phyloP scores from a whole-genome alignment of 2,888 invertebrate genomes.

The Heteromyza rotundicornis region DNA sequence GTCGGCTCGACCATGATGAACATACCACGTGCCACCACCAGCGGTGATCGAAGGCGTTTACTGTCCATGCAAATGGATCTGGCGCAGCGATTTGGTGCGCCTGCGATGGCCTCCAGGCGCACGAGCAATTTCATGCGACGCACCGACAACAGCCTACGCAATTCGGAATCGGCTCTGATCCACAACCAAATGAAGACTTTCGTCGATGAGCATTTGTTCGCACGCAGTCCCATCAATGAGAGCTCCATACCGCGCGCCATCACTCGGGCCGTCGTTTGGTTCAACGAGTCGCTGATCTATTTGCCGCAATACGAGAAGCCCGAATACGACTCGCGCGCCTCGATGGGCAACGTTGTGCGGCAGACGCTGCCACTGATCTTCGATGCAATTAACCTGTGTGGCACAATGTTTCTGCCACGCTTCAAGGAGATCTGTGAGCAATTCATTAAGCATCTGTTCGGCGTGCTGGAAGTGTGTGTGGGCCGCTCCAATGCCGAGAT shows the following conservation, averaged over 20 bases:
- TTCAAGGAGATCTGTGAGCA: slow-evolving; percentile 49
- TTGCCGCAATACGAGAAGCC: slow-evolving; percentile 57
- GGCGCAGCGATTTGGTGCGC: no score
- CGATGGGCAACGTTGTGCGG: slow-evolving; percentile 56
- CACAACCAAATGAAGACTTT: slow-evolving; percentile 50
- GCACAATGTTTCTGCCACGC: slow-evolving; percentile 50
- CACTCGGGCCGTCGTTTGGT: slow-evolving; percentile 51
- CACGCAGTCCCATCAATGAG: slow-evolving; percentile 49
- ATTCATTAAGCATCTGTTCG: slow-evolving; percentile 54
- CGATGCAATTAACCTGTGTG: slow-evolving; percentile 40
- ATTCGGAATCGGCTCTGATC: no score
- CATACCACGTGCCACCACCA: slow-evolving; percentile 19
- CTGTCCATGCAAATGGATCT: no score
- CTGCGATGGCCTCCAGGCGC: no score
- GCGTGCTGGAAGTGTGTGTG: slow-evolving; percentile 56
- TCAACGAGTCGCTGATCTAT: slow-evolving; percentile 48
- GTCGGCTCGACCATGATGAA: slow-evolving; percentile 31
- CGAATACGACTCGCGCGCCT: slow-evolving; percentile 58
- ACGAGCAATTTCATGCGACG: neutral
- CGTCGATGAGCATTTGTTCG: slow-evolving; percentile 49
- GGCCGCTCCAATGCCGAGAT: slow-evolving; percentile 55
- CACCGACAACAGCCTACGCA: slow-evolving; percentile 18
- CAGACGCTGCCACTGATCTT: slow-evolving; percentile 50
- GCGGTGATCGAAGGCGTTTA: neutral
- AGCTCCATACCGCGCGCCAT: slow-evolving; percentile 51